Evolutionary conservation across 2,797 vertebrate genomes (phyloP).

Genomic region (Lepilemur septentrionalis): DNA sequence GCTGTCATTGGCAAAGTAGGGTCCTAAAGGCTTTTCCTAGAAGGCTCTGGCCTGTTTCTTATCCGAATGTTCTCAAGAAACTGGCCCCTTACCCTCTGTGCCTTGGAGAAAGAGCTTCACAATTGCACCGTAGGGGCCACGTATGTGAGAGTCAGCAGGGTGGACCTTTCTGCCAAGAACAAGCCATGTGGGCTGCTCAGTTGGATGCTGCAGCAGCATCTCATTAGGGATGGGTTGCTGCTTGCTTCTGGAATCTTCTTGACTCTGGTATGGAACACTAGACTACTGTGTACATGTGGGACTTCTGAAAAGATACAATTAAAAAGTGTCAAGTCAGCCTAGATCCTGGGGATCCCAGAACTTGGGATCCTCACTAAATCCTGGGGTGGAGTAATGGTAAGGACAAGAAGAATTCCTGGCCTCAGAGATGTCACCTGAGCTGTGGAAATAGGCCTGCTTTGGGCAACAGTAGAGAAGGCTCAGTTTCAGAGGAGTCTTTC

Average conservation of each 20-base stretch:
- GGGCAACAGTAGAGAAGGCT: neutral
- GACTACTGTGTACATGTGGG: too few species aligned
- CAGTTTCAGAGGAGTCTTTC: neutral
- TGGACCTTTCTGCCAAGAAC: neutral
- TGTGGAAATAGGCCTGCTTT: neutral
- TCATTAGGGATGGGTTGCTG: neutral
- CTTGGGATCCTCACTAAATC: neutral
- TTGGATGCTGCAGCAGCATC: neutral
- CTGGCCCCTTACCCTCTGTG: neutral
- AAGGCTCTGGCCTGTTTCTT: neutral
- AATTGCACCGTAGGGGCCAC: neutral
- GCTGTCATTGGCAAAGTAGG: neutral
- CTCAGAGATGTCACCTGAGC: neutral
- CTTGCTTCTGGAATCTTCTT: neutral
- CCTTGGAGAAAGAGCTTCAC: neutral
- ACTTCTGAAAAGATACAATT: neutral
- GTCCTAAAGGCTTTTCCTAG: neutral
- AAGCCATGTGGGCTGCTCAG: neutral
- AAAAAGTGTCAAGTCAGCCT: neutral
- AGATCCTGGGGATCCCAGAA: neutral
- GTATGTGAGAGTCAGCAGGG: fast-evolving
- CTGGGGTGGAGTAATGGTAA: neutral
- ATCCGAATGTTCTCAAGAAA: neutral
- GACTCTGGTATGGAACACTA: neutral
- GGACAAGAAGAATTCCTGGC: neutral